phyloP scores from a whole-genome alignment of 2,113 vertebrate species.

The Zosterops lateralis region DNA sequence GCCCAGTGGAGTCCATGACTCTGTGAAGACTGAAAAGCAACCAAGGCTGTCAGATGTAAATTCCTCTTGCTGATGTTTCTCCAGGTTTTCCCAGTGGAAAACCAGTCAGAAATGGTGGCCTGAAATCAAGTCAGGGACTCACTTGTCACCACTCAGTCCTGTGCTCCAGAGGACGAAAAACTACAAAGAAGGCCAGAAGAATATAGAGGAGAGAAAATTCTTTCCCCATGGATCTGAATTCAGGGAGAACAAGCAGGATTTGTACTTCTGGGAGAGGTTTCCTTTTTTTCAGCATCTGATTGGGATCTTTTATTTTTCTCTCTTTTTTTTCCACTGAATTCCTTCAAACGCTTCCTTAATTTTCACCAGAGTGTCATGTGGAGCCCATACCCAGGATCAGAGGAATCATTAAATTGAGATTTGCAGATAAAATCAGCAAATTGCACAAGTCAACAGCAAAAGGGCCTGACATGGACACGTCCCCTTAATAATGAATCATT shows the following conservation, averaged over 20 bases:
- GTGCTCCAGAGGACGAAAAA: neutral
- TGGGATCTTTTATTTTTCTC: neutral
- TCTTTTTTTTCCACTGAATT: neutral
- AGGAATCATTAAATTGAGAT: neutral
- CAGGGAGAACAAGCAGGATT: neutral
- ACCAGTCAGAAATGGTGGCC: neutral
- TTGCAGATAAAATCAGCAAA: constrained; percentile 7
- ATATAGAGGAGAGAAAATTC: neutral
- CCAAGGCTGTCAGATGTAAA: neutral
- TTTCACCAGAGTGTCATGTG: neutral
- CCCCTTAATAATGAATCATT: neutral
- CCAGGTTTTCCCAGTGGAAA: neutral
- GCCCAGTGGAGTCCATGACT: neutral
- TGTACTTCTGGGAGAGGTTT: neutral
- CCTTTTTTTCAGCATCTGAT: neutral
- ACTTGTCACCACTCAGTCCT: neutral
- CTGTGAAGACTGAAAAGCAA: neutral
- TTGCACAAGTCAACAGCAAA: neutral
- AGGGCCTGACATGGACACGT: neutral
- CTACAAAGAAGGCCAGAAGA: neutral
- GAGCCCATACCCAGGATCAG: neutral
- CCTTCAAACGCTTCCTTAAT: neutral
- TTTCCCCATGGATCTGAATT: neutral
- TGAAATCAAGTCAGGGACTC: neutral
- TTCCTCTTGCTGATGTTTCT: neutral